Percentiles rank a stretch among this genome's conserved stretches.
Conservation (phyloP, 2,888 invertebrate species). For the Gonocerus acuteangulatus region DNA sequence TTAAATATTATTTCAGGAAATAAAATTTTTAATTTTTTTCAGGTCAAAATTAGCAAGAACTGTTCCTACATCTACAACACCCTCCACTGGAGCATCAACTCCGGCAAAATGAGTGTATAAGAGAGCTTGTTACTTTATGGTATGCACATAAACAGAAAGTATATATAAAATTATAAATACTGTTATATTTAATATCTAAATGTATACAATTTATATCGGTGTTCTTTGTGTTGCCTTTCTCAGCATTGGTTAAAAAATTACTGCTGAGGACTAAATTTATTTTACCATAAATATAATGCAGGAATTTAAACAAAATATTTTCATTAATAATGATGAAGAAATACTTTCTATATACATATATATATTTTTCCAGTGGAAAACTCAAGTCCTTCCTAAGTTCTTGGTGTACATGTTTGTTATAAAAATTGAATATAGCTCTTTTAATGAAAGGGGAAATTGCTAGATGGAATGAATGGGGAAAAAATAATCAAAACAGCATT, state of each 20-base stretch:
- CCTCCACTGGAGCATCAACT: constrained; percentile 21
- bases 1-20: too few species aligned
- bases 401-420: not conserved
- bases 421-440: not conserved
- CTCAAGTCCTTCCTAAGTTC: not conserved
- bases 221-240: constrained; percentile 28
- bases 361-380: not conserved
- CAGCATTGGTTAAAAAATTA: constrained; percentile 20
- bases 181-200: constrained; percentile 5
- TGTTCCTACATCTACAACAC: constrained; percentile 23
- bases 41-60: constrained; percentile 33
- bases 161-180: constrained; percentile 2
- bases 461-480: too few species aligned
- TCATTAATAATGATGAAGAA: constrained; percentile 31
- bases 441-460: too few species aligned
- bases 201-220: constrained; percentile 11
- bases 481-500: too few species aligned
- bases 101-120: constrained; percentile 31
- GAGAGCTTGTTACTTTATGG: constrained; percentile 16
- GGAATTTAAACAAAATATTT: constrained; percentile 23
- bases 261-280: constrained; percentile 1
- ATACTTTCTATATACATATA: not conserved
- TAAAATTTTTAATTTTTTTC: not conserved
- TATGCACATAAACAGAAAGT: constrained; percentile 15
- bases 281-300: constrained; percentile 8